phyloP scores from a whole-genome alignment of 2,888 invertebrate genomes.

The Oithona nana region DNA sequence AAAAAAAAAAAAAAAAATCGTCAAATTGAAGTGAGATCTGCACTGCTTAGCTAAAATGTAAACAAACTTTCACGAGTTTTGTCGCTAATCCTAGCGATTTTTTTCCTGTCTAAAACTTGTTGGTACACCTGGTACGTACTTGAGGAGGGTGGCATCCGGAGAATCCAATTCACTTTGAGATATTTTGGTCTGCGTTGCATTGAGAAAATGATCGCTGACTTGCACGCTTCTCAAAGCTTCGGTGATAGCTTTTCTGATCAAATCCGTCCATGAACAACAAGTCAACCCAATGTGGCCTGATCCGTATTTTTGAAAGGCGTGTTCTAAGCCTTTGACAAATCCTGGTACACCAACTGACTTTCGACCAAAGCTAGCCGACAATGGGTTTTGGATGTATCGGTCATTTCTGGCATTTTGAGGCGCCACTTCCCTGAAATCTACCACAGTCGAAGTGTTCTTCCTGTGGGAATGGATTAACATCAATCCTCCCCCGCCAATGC shows the following conservation, averaged over 20 bases:
- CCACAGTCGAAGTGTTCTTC: conserved; percentile 33
- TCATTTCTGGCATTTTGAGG: conserved; percentile 22
- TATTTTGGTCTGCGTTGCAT: conserved; percentile 7
- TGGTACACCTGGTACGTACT: background rate
- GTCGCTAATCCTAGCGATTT: too few species aligned
- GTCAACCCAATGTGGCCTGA: background rate
- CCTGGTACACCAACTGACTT: conserved; percentile 34
- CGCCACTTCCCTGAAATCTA: conserved; percentile 36
- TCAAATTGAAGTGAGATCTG: background rate
- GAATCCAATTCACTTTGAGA: background rate
- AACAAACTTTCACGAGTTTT: too few species aligned
- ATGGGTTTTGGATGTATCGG: conserved; percentile 21
- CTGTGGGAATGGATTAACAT: conserved; percentile 49
- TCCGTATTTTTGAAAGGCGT: conserved; percentile 37
- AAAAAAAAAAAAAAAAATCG: too few species aligned
- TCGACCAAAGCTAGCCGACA: conserved; percentile 27
- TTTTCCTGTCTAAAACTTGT: too few species aligned
- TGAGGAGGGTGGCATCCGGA: background rate
- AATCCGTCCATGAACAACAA: conserved; percentile 36
- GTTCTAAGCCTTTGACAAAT: conserved; percentile 38
- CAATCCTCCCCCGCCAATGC: conserved; percentile 55
- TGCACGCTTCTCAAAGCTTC: conserved; percentile 31
- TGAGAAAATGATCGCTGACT: background rate
- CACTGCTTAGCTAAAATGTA: too few species aligned
- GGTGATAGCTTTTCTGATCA: conserved; percentile 38